Evolutionary conservation across 1,140 invertebrate species (phyloP), one percentile per base, ranked within the genome.

Genomic region (Pteromalus puparum): DNA sequence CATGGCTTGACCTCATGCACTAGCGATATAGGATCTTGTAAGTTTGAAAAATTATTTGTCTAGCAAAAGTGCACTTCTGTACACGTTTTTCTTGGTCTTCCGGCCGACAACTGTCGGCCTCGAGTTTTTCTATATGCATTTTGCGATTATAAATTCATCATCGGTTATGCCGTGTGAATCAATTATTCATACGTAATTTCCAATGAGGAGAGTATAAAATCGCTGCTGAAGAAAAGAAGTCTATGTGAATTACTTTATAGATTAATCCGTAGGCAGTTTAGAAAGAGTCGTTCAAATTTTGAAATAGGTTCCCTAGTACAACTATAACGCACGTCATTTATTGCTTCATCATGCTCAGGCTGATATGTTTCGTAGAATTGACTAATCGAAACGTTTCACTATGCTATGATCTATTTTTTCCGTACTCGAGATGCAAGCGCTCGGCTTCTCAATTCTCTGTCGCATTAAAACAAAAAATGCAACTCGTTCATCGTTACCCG

Each of bases 351-450:
- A 38, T 77, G 61, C n/a, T 76, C 26, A 68, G 24, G n/a, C 24
- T 70, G 53, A 85, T 81, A 70, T 81, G 24, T 81, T 85, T 18
- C 46, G 26, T 46, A n/a, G 74, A 75, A 75, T 75, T 83, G 65
- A 73, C 65, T 78, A 83, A 18, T 74, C 21, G 12, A 38, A 34
- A 46, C 15, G 18, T 42, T 0, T 42, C 21, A 34, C 13, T 53
- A 21, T 83, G 15, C 42, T 21, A 46, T 48, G 24, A n/a, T 48
- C 2, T 73, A 65, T 75, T 81, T 24, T 26, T 70, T 7, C 13
- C 15, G 34, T 61, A 21, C 2, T n/a, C 53, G 53, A n/a, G 21
- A n/a, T 61, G 18, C 18, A 61, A 61, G n/a, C 30, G 53, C 46
- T 81, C 13, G 13, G 30, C 18, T 73, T 26, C 2, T 48, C 5